phyloP scores from a whole-genome alignment of 2,888 invertebrate species.

The Enchytraeus crypticus region DNA sequence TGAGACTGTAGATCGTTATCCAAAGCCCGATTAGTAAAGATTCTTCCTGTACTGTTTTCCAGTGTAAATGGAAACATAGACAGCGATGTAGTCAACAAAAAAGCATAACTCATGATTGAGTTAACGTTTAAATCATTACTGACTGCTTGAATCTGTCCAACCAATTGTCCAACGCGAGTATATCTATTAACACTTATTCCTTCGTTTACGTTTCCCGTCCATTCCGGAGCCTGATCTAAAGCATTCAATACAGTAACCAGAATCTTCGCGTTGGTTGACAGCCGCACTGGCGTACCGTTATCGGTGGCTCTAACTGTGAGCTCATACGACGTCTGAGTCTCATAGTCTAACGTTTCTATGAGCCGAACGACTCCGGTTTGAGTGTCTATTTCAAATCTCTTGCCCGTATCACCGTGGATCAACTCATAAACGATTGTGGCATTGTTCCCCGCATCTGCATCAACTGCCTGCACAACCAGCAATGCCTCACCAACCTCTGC shows the following conservation, averaged over 20 bases:
- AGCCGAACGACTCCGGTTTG: conserved; percentile 85
- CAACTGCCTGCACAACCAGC: conserved; percentile 56
- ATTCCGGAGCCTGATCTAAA: conserved; percentile 77
- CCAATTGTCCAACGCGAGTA: neutral
- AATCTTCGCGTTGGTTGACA: conserved; percentile 60
- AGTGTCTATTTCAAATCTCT: conserved; percentile 53
- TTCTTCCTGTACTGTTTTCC: neutral
- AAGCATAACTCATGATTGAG: neutral
- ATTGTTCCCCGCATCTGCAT: conserved; percentile 56
- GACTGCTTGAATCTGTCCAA: neutral
- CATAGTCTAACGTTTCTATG: conserved; percentile 85
- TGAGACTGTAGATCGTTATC: neutral
- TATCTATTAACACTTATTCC: neutral
- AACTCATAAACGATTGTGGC: conserved; percentile 83
- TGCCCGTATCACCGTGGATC: conserved; percentile 64
- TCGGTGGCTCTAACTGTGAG: conserved; percentile 74
- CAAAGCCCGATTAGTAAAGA: neutral
- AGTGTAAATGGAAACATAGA: neutral
- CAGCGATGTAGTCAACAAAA: neutral
- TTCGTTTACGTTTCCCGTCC: neutral
- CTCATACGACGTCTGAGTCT: conserved; percentile 68
- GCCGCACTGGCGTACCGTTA: conserved; percentile 49
- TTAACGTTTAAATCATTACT: neutral
- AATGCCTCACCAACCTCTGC: conserved; percentile 68
- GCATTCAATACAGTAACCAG: conserved; percentile 78